These are phyloP conservation scores for Puffinus mauretanicus DNA, from an alignment of 2,113 vertebrate species.

Conservation along the genomic window DNA sequence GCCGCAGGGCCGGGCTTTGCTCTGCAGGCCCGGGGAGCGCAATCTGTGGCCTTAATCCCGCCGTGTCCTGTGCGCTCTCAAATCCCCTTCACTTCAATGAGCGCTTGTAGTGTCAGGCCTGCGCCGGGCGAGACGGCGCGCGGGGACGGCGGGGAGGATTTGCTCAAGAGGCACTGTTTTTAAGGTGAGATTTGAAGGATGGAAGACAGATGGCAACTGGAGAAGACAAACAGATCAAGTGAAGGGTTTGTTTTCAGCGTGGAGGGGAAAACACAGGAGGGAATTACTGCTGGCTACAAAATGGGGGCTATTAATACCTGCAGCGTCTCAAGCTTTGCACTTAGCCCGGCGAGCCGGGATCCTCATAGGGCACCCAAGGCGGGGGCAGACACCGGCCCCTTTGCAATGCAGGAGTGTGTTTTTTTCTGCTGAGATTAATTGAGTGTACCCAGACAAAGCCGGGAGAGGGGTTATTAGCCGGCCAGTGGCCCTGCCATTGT, in stretches of 20 bases:
- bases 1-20: not conserved
- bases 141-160: constrained; percentile 27
- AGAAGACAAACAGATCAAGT: constrained; percentile 50
- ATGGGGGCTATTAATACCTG: constrained; percentile 14
- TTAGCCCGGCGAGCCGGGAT: not conserved
- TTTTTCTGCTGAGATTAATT: not conserved
- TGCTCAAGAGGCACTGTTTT: constrained; percentile 51
- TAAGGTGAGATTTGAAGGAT: constrained; percentile 64
- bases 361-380: not conserved
- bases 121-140: constrained; percentile 12
- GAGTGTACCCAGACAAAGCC: constrained; percentile 31
- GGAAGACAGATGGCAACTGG: constrained; percentile 63
- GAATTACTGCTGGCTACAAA: not conserved
- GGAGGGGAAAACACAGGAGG: not conserved
- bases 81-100: constrained; percentile 46
- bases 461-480: not conserved
- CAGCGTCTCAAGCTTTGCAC: not conserved
- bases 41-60: constrained; percentile 58
- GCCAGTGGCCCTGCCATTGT: not conserved
- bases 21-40: not conserved
- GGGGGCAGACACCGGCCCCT: not conserved
- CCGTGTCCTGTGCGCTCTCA: constrained; percentile 29
- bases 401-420: not conserved
- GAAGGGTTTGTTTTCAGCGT: constrained; percentile 51
- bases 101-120: not conserved